phyloP scores from a whole-genome alignment of 2,888 invertebrate species.

The Troides aeacus region DNA sequence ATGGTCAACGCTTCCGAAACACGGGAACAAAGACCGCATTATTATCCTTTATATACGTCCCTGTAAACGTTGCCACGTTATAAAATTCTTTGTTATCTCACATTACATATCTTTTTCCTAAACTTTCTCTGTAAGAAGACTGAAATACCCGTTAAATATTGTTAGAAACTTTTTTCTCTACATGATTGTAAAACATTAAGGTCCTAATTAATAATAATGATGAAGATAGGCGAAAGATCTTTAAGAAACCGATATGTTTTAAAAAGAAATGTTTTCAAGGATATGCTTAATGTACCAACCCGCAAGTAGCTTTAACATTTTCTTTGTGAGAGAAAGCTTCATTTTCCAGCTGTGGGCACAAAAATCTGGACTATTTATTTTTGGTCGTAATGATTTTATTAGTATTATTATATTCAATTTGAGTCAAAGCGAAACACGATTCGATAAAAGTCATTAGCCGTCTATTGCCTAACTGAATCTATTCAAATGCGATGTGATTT shows the following conservation, averaged over 20 bases:
- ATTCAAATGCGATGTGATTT: slow-evolving; percentile 73
- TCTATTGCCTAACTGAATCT: slow-evolving; percentile 56
- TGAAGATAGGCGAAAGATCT: too few relatives aligned
- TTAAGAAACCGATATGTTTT: too few relatives aligned
- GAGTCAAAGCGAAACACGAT: slow-evolving; percentile 10
- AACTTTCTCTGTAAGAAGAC: neutral
- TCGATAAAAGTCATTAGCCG: slow-evolving; percentile 61
- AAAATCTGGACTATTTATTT: too few relatives aligned
- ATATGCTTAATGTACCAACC: too few relatives aligned
- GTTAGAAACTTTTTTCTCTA: too few relatives aligned
- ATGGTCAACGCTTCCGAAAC: slow-evolving; percentile 45
- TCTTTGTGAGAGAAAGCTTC: too few relatives aligned
- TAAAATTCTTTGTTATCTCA: slow-evolving; percentile 20
- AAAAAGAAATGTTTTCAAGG: too few relatives aligned
- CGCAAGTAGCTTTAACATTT: too few relatives aligned
- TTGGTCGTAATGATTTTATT: neutral
- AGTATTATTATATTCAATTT: neutral
- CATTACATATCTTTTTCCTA: slow-evolving; percentile 6
- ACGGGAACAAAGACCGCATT: slow-evolving; percentile 37
- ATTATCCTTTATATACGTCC: slow-evolving; percentile 31
- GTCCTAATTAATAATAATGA: too few relatives aligned
- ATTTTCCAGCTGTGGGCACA: too few relatives aligned
- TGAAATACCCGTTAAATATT: neutral
- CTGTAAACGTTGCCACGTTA: slow-evolving; percentile 19
- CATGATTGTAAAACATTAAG: too few relatives aligned